Conservation (phyloP, 2,113 vertebrate genomes). For the Varanus salvator region DNA sequence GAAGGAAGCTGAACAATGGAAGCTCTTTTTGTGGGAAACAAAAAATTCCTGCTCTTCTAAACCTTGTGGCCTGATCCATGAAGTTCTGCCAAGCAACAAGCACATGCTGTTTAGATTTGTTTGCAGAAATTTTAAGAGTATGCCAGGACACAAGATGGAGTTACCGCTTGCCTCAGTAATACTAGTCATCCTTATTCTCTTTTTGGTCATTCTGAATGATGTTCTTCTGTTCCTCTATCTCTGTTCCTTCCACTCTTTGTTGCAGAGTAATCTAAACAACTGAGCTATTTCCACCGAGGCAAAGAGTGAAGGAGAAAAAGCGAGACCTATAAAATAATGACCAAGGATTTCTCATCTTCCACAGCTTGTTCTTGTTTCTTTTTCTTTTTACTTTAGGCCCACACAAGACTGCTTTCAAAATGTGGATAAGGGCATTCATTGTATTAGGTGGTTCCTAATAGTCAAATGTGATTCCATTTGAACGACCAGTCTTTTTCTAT, state of each 20-base stretch:
- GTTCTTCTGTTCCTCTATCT: not conserved
- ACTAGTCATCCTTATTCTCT: not conserved
- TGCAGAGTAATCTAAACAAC: not conserved
- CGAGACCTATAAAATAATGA: not conserved
- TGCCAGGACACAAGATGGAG: not conserved
- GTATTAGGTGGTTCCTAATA: conserved; percentile 1
- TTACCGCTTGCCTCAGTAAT: not conserved
- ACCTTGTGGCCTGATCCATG: no score
- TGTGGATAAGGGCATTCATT: not conserved
- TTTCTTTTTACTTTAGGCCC: not conserved
- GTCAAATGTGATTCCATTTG: not conserved
- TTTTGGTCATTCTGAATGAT: not conserved
- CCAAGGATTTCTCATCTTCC: not conserved
- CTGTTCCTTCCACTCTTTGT: not conserved
- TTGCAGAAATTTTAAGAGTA: not conserved
- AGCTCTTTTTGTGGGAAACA: no score
- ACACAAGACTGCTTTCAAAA: not conserved
- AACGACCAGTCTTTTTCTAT: not conserved
- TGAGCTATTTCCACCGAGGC: not conserved
- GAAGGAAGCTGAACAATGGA: no score
- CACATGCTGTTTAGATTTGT: no score
- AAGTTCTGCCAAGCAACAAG: no score
- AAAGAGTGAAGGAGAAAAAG: not conserved
- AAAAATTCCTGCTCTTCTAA: no score
- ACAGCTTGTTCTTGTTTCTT: not conserved